Evolutionary conservation across 2,797 vertebrate species (phyloP), one percentile per base, ranked within the genome.

Genomic region (Tinamus major): DNA sequence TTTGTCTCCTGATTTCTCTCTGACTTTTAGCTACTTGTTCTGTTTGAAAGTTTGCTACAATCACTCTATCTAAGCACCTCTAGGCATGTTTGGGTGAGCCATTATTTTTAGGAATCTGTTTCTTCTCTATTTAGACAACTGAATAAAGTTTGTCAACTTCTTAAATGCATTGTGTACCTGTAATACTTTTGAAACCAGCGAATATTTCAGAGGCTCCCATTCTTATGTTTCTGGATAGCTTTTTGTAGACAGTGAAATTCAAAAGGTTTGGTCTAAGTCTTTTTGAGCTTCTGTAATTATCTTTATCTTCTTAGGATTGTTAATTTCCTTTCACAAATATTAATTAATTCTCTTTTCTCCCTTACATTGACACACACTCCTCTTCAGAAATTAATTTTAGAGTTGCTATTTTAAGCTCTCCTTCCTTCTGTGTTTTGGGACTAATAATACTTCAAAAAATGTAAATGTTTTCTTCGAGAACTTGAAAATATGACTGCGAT

Each of bases 191-290:
- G 72, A 77, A 78, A 20, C 2, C 3, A 39, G 24, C 33, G 13
- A 59, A 27, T 49, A 20, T 44, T 24, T 70, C 29, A 42, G 10
- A 2, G 4, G 8, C 11, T 80, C 13, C 16, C 27, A 5, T 3
- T 44, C 26, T 6, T 26, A 17, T 16, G 4, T 39, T 58, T 18
- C 7, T 42, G n/a, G 2, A 13, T 16, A 4, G 6, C 0, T n/a
- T 70, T 63, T 68, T 64, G 42, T 15, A 53, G 23, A 26, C 9
- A 19, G 5, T 14, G 11, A 56, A 3, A 33, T 71, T 91, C 8
- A 62, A 41, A 86, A 39, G 49, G 49, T 39, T 53, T 70, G n/a
- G 35, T 12, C 35, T 49, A 70, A 81, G 6, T 20, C 0, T 5
- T 70, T 91, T 56, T 77, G 23, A 76, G 13, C 19, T 79, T 31